Evolutionary conservation across 2,888 invertebrate species (phyloP).

Genomic region (Folsomia candida): DNA sequence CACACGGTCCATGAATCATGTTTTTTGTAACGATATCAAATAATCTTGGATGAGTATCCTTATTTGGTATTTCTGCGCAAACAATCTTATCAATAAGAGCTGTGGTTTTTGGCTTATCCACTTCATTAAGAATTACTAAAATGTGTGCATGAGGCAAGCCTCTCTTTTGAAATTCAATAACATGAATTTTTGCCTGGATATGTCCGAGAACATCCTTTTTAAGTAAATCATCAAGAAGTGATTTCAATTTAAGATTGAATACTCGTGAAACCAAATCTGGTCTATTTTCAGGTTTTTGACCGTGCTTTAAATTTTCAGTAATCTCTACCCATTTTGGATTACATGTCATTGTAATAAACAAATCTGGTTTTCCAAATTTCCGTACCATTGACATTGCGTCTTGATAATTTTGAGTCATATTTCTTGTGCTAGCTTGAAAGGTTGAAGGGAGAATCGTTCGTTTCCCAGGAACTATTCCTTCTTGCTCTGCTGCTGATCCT

Average conservation of each 20-base stretch:
- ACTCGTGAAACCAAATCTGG: constrained; percentile 54
- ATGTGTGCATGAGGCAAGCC: constrained; percentile 46
- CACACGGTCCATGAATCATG: too few species aligned
- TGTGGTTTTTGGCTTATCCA: constrained; percentile 25
- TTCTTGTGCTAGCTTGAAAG: constrained; percentile 52
- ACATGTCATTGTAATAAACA: too few species aligned
- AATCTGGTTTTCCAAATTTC: too few species aligned
- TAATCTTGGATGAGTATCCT: constrained; percentile 29
- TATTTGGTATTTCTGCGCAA: constrained; percentile 50
- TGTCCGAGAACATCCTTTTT: constrained; percentile 40
- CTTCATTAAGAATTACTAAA: constrained; percentile 31
- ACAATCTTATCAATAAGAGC: too few species aligned
- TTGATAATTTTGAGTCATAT: constrained; percentile 54
- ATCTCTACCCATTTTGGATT: constrained; percentile 56
- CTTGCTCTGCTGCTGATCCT: not conserved
- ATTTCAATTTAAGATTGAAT: constrained; percentile 52
- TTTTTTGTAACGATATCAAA: constrained; percentile 39
- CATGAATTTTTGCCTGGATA: constrained; percentile 26
- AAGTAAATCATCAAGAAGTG: constrained; percentile 47
- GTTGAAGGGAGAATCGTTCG: constrained; percentile 52
- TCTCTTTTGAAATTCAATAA: constrained; percentile 53
- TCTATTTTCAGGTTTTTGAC: constrained; percentile 49
- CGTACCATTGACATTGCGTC: constrained; percentile 56
- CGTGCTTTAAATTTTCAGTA: constrained; percentile 48
- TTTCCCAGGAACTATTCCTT: not conserved